Evolutionary conservation across 1,140 invertebrate species (phyloP), one percentile per base, ranked within the genome.

Genomic region (Trachelipus rathkii): DNA sequence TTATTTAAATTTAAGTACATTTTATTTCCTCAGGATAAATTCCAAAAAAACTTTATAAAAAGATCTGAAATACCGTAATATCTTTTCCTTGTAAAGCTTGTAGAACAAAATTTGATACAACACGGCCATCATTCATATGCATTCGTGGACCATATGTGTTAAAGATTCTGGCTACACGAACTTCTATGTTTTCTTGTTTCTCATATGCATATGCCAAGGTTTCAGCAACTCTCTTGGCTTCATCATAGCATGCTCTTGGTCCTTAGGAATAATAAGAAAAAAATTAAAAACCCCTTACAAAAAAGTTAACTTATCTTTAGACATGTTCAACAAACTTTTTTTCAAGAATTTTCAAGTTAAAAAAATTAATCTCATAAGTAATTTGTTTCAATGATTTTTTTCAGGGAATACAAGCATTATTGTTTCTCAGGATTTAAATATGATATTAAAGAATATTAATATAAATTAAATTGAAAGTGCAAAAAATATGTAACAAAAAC

Each of bases 61-160:
- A 33, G 19, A 19, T 60, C 1, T 60, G 11, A 85, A 87, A 87
- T 86, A 96, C 93, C 0, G 97, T 99, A 60, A 99, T 96, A 9
- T 94, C 92, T 84, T 97, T 89, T 85, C 96, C 95, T 84, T 96
- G 92, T 71, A 99, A 85, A 9, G 96, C 95, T 87, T 99, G 97
- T 69, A 98, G 89, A 79, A 99, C 96, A 83, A 99, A 99, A 87
- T 99, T 99, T 13, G 96, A 98, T 0, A 99, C 97, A 4, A 99
- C 97, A 66, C 98, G 87, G 7, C 97, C 97, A 87, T 99, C 98
- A 83, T 98, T 97, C 88, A 97, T 95, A 83, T 99, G 96, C 98
- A 99, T 99, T 83, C 97, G 87, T 0, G 97, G 97, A n/a, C 98
- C 98, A 85, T 97, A 99, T 0, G 98, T 99, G 84, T 99, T 99